phyloP scores from a whole-genome alignment of 2,888 invertebrate species.

The Scaptomyza flava region DNA sequence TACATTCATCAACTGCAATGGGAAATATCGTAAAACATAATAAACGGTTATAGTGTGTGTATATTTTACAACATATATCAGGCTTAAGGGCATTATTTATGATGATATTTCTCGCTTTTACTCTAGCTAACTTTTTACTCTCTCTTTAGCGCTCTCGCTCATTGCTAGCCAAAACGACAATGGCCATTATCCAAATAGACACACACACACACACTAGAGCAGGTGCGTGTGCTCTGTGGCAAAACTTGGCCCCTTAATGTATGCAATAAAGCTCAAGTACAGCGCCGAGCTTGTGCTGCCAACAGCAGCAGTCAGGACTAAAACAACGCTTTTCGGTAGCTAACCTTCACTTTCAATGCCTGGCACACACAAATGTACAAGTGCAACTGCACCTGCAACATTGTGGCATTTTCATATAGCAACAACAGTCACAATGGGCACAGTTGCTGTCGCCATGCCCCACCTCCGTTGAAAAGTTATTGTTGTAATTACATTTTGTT shows the following conservation, averaged over 20 bases:
- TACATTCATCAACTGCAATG: constrained; percentile 27
- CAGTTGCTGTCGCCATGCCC: neutral
- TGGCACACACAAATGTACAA: constrained; percentile 19
- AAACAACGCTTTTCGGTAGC: constrained; percentile 46
- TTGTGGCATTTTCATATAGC: constrained; percentile 64
- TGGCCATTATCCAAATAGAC: constrained; percentile 72
- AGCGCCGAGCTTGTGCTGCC: constrained; percentile 51
- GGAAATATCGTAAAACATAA: constrained; percentile 13
- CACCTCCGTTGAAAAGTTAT: constrained; percentile 60
- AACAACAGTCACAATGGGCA: constrained; percentile 53
- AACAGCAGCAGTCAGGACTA: constrained; percentile 16
- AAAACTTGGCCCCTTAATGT: constrained; percentile 77
- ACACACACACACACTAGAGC: constrained; percentile 35
- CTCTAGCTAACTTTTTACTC: neutral
- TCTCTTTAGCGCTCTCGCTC: neutral
- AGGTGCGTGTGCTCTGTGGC: constrained; percentile 57
- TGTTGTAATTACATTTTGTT: constrained; percentile 79
- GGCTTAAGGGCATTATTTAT: constrained; percentile 51
- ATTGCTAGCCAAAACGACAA: constrained; percentile 55
- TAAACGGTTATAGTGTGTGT: constrained; percentile 2
- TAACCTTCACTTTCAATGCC: constrained; percentile 76
- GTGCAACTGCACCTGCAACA: constrained; percentile 39
- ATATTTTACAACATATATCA: constrained; percentile 32
- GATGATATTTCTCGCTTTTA: constrained; percentile 15
- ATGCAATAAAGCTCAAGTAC: constrained; percentile 78